Evolutionary conservation across 2,113 vertebrate genomes (phyloP), one percentile per base, ranked within the genome.

Genomic region (Myotis yumanensis): DNA sequence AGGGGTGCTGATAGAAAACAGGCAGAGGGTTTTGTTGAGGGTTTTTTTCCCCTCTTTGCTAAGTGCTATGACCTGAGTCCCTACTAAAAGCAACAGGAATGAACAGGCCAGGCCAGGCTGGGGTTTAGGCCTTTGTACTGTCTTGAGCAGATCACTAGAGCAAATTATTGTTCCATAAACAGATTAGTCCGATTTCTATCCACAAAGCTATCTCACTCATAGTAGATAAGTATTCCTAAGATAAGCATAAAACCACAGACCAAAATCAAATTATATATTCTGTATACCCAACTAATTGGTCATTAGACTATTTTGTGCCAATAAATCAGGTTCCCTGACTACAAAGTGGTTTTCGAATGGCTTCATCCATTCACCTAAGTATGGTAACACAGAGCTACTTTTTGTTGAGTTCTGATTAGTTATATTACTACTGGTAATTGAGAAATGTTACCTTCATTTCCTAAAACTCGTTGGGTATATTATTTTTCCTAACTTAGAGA

Each of bases 251-350:
- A 94, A 84, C 88, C 48, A 0, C 72, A 93, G 68, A 77, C 85
- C 52, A 35, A 97, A 97, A 97, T 97, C 96, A 87, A 96, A 96
- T 97, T 96, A 97, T 69, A 71, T 57, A 73, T 54, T 86, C 75
- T 81, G 54, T 96, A 89, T 81, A 92, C 54, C 51, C 80, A 90
- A 89, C 94, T 96, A 97, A 97, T 79, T 92, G 94, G 91, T 95
- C 87, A 88, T 97, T 89, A 97, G 80, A 95, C 54, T 85, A 89
- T 72, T 94, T 77, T 94, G 64, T 93, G 59, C 76, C 94, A 94
- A 91, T 97, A 94, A 96, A 97, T 94, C 93, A 87, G 84, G 76
- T 93, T 86, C 71, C 25, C 91, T 68, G 84, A 91, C 80, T 94
- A 88, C 54, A 96, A 90, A 92, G 57, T 64, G 68, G 25, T 52